These are phyloP conservation scores for Hylyphantes graminicola DNA, from an alignment of 1,140 invertebrate genomes.

Conservation along the genomic window DNA sequence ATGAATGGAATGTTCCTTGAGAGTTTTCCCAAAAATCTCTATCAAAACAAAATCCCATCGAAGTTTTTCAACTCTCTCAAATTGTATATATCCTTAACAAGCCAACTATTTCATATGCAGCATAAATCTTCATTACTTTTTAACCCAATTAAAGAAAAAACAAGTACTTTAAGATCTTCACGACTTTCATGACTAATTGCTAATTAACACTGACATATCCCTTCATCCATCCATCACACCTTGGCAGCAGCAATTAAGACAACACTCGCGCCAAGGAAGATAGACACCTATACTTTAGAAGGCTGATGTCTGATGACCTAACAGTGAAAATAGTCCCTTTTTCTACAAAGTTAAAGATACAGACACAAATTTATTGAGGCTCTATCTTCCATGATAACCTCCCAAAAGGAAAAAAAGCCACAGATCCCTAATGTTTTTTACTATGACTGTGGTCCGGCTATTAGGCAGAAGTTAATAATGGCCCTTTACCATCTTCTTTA, in stretches of 20 bases:
- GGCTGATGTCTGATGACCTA: no score
- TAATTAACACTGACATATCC: slow-evolving; percentile 23
- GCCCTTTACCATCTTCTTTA: slow-evolving; percentile 36
- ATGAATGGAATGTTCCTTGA: no score
- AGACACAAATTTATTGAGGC: slow-evolving; percentile 34
- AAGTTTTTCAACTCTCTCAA: no score
- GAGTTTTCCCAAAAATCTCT: no score
- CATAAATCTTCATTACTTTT: no score
- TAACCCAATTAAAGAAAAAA: no score
- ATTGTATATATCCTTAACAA: no score
- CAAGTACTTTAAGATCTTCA: no score
- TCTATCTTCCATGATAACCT: slow-evolving; percentile 13
- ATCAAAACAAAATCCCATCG: no score
- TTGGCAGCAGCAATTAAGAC: slow-evolving; percentile 33
- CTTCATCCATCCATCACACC: slow-evolving; percentile 6
- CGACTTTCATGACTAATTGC: not conserved
- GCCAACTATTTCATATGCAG: no score
- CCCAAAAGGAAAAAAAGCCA: not conserved
- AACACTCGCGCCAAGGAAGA: not conserved
- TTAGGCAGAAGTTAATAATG: slow-evolving; percentile 45
- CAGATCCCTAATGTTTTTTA: slow-evolving; percentile 28
- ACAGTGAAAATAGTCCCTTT: no score
- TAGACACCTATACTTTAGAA: not conserved
- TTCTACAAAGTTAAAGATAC: not conserved
- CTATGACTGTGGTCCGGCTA: slow-evolving; percentile 44